Evolutionary conservation across 1,140 invertebrate genomes (phyloP), one percentile per base, ranked within the genome.

Genomic region (Tetragnatha versicolor): DNA sequence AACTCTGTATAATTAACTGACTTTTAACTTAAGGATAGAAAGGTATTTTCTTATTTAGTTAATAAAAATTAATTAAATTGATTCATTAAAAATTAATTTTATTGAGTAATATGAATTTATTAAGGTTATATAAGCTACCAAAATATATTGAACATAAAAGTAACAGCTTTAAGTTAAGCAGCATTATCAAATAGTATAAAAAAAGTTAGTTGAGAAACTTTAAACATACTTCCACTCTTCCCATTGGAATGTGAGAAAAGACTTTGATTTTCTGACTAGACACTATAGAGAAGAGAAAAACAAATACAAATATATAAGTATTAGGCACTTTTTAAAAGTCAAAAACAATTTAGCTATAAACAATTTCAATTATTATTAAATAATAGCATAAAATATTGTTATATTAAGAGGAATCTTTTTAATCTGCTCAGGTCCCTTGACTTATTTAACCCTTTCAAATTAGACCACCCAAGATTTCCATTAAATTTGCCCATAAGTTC

Each of bases 201-300:
- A 20, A n/a, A 69, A 31, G 20, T 17, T 33, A 49, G 17, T n/a
- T 47, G 51, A n/a, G n/a, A 17, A 65, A 55, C 20, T 55, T 10
- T 27, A 12, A 1, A 75, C 70, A 75, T 80, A 80, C 79, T 68
- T 80, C 79, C n/a, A 75, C 53, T 65, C 73, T 49, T 33, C 73
- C 80, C 79, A 81, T 58, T 35, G 80, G 73, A 77, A 81, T 65
- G 47, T 81, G 73, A 37, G 80, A 81, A 37, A 81, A 73, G 9
- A 79, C 73, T 45, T 60, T 73, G 5, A 68, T 45, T 60, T 69
- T 31, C 49, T 77, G 77, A 79, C 77, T 79, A 72, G 77, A 72
- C 10, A 79, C 77, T 70, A 39, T n/a, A 35, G 53, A 53, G 51
- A 63, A 47, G 27, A 61, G 1, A 61, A 31, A 55, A 31, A 29